These are phyloP conservation scores for Thera obeliscata DNA, from an alignment of 2,888 invertebrate genomes.

Conservation along the genomic window DNA sequence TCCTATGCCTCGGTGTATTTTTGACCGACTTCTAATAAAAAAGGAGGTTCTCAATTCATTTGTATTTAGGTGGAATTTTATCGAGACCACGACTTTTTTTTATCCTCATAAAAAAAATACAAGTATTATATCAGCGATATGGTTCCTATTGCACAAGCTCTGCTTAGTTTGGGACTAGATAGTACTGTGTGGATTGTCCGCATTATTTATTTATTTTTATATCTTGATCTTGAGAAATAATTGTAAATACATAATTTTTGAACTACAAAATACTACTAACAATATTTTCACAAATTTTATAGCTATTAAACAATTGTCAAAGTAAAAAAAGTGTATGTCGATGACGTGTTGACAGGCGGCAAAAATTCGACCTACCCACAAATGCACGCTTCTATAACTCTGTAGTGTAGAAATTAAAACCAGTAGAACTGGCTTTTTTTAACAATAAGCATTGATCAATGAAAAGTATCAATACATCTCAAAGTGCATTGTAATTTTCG, in stretches of 20 bases:
- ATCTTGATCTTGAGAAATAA: too few relatives aligned
- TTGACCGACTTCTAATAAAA: too few relatives aligned
- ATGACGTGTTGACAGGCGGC: slow-evolving; percentile 74
- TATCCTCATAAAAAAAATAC: too few relatives aligned
- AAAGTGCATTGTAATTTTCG: not conserved
- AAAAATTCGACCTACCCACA: slow-evolving; percentile 72
- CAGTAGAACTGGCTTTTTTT: slow-evolving; percentile 40
- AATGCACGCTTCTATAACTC: slow-evolving; percentile 64
- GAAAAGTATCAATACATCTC: not conserved
- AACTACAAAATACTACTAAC: not conserved
- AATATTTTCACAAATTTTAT: not conserved
- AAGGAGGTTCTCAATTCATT: too few relatives aligned
- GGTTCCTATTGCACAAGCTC: too few relatives aligned
- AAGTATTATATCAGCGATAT: too few relatives aligned
- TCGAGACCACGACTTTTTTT: too few relatives aligned
- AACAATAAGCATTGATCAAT: not conserved
- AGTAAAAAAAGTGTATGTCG: slow-evolving; percentile 54
- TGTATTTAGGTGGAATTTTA: too few relatives aligned
- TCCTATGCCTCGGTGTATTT: too few relatives aligned
- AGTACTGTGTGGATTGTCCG: too few relatives aligned
- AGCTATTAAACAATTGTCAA: slow-evolving; percentile 26
- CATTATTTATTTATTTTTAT: too few relatives aligned
- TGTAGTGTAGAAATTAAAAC: slow-evolving; percentile 44
- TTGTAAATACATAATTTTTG: not conserved
- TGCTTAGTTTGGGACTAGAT: too few relatives aligned